phyloP scores from a whole-genome alignment of 2,888 invertebrate species.

The Drosophila merina region DNA sequence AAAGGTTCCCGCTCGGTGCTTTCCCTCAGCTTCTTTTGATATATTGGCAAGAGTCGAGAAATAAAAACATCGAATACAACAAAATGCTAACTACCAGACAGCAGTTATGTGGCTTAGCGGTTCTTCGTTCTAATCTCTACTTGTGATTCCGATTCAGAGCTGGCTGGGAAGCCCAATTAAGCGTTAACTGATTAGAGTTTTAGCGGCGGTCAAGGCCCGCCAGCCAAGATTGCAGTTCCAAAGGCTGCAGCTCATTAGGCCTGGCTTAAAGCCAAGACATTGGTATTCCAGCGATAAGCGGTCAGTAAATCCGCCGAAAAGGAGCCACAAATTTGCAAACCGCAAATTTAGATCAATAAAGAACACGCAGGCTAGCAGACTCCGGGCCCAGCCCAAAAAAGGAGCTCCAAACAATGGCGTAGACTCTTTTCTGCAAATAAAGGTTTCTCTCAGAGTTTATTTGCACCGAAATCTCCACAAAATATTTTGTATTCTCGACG shows the following conservation, averaged over 20 bases:
- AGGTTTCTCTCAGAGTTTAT: background rate
- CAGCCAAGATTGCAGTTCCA: constrained; percentile 58
- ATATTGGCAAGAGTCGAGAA: constrained; percentile 66
- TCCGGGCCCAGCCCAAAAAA: constrained; percentile 39
- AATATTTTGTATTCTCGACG: background rate
- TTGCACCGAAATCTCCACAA: background rate
- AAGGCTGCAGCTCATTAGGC: constrained; percentile 64
- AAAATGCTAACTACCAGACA: constrained; percentile 42
- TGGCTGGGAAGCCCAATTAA: constrained; percentile 63
- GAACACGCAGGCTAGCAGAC: constrained; percentile 39
- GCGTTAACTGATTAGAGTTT: constrained; percentile 74
- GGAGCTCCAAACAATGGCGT: constrained; percentile 47
- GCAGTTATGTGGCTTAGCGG: constrained; percentile 36
- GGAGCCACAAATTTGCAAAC: constrained; percentile 40
- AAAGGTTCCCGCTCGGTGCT: constrained; percentile 64
- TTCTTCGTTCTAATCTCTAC: constrained; percentile 29
- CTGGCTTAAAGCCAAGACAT: constrained; percentile 43
- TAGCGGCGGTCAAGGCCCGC: constrained; percentile 52
- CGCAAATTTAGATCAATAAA: constrained; percentile 75
- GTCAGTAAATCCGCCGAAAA: constrained; percentile 15
- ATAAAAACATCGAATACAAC: constrained; percentile 32
- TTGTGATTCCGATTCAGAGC: constrained; percentile 13
- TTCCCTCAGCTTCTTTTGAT: constrained; percentile 49
- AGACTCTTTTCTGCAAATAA: background rate
- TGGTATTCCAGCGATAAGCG: constrained; percentile 63